Percentiles rank a stretch among this genome's conserved stretches.
Evolutionary conservation across 30 jellyfish, hydroid and myxozoan species (phyloP).

Genomic region (Hydractinia echinata): DNA sequence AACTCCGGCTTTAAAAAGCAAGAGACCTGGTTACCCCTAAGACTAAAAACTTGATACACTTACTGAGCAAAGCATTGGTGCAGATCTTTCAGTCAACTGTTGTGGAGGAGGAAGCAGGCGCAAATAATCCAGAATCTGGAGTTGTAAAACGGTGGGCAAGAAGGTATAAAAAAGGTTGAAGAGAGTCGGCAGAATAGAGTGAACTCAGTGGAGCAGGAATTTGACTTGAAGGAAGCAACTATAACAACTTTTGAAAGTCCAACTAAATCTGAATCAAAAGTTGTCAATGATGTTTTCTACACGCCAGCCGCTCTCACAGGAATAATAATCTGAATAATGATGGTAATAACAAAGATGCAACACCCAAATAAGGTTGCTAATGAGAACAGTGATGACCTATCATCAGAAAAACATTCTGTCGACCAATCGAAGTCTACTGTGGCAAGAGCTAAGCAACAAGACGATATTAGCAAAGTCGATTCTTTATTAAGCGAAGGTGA

Average conservation of each 20-base stretch:
- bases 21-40: no score
- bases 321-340: background rate
- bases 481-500: constrained; percentile 14
- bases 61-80: background rate
- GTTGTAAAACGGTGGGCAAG: background rate
- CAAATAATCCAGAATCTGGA: background rate
- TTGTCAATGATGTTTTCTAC: background rate
- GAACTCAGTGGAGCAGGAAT: constrained; percentile 16
- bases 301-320: background rate
- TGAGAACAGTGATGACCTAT: no score
- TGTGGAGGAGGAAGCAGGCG: background rate
- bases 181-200: background rate
- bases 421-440: no score
- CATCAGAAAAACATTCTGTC: no score
- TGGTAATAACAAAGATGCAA: background rate
- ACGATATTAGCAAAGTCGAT: no score
- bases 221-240: constrained; percentile 9
- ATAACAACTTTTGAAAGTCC: constrained; percentile 38
- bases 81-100: background rate
- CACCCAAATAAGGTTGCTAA: background rate
- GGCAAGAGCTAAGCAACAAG: no score
- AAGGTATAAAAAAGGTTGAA: background rate
- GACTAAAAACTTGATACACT: background rate
- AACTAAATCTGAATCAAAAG: background rate
- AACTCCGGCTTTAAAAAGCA: background rate